Evolutionary conservation across 2,888 invertebrate species (phyloP), one percentile per base, ranked within the genome.

Genomic region (Epinotia bilunana): DNA sequence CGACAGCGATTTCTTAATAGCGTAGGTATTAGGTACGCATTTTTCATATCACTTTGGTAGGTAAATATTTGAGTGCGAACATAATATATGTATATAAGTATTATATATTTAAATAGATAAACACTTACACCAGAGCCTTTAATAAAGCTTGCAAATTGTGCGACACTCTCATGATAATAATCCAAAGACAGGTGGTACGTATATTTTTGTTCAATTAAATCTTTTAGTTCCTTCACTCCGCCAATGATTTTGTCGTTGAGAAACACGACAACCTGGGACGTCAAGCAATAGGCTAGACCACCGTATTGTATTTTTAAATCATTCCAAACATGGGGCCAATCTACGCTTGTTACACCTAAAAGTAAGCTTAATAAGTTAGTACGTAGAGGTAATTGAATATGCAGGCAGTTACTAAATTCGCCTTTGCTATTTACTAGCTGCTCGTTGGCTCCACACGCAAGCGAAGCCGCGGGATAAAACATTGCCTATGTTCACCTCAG

Each of bases 171-270:
- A 57, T 87, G 85, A 61, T 90, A 84, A 86, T 95, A 95, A 85
- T 95, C 89, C 73, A 91, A 80, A 33, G 82, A 84, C 55, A 95
- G 76, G 75, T 90, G 82, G 76, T 95, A 93, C 63, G 84, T 83
- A 78, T 94, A 95, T 82, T 88, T 92, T 11, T 89, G 80, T 74
- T 91, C 86, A 13, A 95, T 83, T 55, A 92, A 86, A 18, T 89
- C 83, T 61, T 89, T 85, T 28, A 96, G 84, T 73, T 94, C 95
- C 0, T 87, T 83, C 68, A 94, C 93, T 61, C 95, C 95, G 0
- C 95, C 96, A 46, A 96, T 82, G 77, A 93, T 93, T 72, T 90
- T 83, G 11, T 90, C 91, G 78, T 95, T 90, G 2, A 90, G 78
- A 77, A 95, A 89, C 1, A 96, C 91, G 6, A 91, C 94, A 0